Evolutionary conservation across 2,797 vertebrate species (phyloP).

Genomic region (Numenius phaeopus): DNA sequence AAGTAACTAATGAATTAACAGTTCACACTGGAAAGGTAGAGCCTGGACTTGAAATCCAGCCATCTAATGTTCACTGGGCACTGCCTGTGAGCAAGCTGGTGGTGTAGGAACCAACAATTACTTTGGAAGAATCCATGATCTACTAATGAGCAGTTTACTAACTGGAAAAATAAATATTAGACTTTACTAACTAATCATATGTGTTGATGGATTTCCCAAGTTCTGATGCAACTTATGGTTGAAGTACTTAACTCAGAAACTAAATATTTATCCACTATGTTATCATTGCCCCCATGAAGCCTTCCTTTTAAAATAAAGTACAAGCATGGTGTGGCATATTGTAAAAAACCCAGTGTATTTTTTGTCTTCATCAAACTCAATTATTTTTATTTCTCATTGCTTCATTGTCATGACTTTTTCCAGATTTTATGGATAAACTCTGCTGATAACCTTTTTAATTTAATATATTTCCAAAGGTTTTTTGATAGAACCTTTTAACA

Average conservation of each 20-base stretch:
- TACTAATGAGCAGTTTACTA: neutral
- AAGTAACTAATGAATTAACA: neutral
- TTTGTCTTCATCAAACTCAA: neutral
- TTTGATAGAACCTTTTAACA: neutral
- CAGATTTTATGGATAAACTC: neutral
- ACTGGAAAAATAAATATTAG: neutral
- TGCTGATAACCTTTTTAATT: neutral
- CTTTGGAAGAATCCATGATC: neutral
- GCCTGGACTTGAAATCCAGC: neutral
- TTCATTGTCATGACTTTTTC: neutral
- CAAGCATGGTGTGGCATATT: neutral
- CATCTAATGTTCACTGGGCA: neutral
- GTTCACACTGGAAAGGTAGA: neutral
- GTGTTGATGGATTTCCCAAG: neutral
- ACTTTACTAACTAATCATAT: neutral
- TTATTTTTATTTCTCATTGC: neutral
- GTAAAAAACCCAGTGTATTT: neutral
- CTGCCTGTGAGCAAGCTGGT: neutral
- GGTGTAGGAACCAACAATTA: rapidly evolving
- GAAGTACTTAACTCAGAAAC: neutral
- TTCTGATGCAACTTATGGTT: neutral
- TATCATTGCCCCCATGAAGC: neutral
- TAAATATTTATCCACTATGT: neutral
- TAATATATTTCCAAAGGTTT: neutral
- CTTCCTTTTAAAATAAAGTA: neutral